Conservation (phyloP, 2,888 invertebrate genomes). For the Acronicta aceris region DNA sequence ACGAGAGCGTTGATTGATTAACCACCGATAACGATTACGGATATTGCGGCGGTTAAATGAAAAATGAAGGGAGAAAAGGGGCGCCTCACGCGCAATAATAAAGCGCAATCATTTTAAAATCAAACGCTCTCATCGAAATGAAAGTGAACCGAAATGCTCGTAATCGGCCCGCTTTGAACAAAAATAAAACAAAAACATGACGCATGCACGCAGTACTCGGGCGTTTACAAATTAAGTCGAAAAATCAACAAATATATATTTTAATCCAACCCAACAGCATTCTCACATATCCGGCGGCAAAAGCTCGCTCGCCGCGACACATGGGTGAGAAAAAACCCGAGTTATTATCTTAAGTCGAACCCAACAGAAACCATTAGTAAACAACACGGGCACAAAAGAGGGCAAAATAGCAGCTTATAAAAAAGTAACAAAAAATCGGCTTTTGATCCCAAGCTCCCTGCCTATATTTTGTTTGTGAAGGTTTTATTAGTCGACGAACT, state of each 20-base stretch:
- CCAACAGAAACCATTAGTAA: slow-evolving; percentile 89
- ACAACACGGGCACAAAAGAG: slow-evolving; percentile 88
- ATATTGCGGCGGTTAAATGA: slow-evolving; percentile 73
- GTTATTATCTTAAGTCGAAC: slow-evolving; percentile 89
- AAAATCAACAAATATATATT: slow-evolving; percentile 86
- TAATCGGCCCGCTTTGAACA: slow-evolving; percentile 60
- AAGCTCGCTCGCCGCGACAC: slow-evolving; percentile 80
- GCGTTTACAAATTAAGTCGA: slow-evolving; percentile 81
- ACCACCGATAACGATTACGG: slow-evolving; percentile 82
- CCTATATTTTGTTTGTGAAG: slow-evolving; percentile 81
- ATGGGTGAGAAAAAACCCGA: slow-evolving; percentile 86
- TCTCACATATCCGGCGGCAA: slow-evolving; percentile 87
- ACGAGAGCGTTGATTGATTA: slow-evolving; percentile 85
- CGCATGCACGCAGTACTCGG: slow-evolving; percentile 66
- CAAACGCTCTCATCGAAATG: slow-evolving; percentile 66
- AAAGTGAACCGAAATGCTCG: slow-evolving; percentile 71
- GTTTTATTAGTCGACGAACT: slow-evolving; percentile 85
- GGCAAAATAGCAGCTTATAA: slow-evolving; percentile 86
- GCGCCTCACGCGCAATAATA: slow-evolving; percentile 50
- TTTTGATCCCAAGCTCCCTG: slow-evolving; percentile 84
- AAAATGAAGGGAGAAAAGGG: slow-evolving; percentile 69
- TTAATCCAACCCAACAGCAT: slow-evolving; percentile 84
- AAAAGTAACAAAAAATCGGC: slow-evolving; percentile 86
- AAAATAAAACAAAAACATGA: slow-evolving; percentile 71
- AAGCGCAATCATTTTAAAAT: slow-evolving; percentile 66